Evolutionary conservation across 1,140 invertebrate genomes (phyloP), one percentile per base, ranked within the genome.

Genomic region (Diplogasteroides magnus): DNA sequence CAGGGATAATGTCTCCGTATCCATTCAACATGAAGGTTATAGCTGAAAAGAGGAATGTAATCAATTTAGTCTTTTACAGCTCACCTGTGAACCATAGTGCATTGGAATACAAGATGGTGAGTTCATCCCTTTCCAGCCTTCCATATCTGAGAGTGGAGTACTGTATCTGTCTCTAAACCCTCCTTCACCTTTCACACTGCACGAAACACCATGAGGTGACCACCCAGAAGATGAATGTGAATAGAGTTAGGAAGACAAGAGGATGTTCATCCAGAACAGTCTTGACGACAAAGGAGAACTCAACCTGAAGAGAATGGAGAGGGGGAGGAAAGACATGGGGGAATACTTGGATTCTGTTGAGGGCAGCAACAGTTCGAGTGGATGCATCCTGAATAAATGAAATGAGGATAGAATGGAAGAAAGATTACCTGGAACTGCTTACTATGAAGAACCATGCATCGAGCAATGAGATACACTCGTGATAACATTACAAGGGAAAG

Each of bases 401-500:
- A 11, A 66, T 48, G n/a, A 15, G 58, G 28, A 13, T 64, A 64
- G 63, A 13, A 32, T 14, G 13, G 13, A 14, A 64, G 13, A 67
- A 2, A n/a, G 61, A 58, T 64, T 69, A 79, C 78, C 74, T 81
- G 80, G 86, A 99, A 99, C 68, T 98, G 88, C 88, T 98, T 97
- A 85, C 93, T 96, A 86, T 99, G 97, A 76, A 99, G 88, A 78
- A 99, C 88, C 94, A 98, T 98, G 75, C 98, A 95, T 80, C 97
- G 89, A 86, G 94, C 97, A 84, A 99, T 96, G 83, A 99, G 89
- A 87, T 99, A 99, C 75, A 98, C 89, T 81, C 97, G 88, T 83
- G 97, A 89, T 88, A 98, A 97, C 97, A 99, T 99, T 76, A 96
- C 93, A 83, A 99, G 87, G 78, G 95, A 98, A 70, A 99, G 88